Base-by-base conservation (phyloP, 2,113 vertebrate genomes). In the Lipophrys pholis region DNA sequence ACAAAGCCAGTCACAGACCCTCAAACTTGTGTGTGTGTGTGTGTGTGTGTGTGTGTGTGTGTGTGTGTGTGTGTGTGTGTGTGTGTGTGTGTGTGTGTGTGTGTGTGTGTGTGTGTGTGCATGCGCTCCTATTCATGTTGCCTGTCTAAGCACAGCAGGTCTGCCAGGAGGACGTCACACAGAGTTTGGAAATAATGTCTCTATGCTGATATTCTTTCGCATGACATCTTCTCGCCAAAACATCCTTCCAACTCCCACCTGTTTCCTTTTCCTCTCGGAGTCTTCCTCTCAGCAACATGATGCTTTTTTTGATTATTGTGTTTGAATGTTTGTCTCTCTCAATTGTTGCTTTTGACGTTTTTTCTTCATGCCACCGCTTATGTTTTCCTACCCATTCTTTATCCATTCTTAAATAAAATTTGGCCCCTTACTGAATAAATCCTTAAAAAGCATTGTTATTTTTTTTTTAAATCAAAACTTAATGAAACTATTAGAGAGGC, bases 101-200 rank as follows among this genome's bases (percentile, higher is more conserved):
- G 15, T 30, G 21, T 30, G 7, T 36, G 5, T 73, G 54, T 39
- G 10, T 63, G 6, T 12, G 3, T 52, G 41, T 11, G 40, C 54
- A 39, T 45, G 16, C 16, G 6, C 6, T 46, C 6, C 12, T 12
- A 46, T 15, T 66, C 38, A 39, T 51, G 21, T 55, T 53, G 53
- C 56, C 62, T 8, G 55, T 64, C 57, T 68, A 21, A 39, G 52
- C 55, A 61, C 64, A 81, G 46, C 48, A 59, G 17, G 71, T 78
- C 66, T 81, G 53, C 43, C 39, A 55, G 45, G 66, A 43, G 39
- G 64, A 78, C 53, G 50, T 78, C 82, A 78, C 6, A 63, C 87
- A 57, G 58, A 0, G 78, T 68, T 80, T 75, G 61, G 57, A 83
- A 89, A 85, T 75, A 67, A 81, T 67, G 80, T 83, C 62, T 74